These are phyloP conservation scores for Polypterus bichir DNA, from an alignment of 2,113 vertebrate genomes.

Conservation along the genomic window DNA sequence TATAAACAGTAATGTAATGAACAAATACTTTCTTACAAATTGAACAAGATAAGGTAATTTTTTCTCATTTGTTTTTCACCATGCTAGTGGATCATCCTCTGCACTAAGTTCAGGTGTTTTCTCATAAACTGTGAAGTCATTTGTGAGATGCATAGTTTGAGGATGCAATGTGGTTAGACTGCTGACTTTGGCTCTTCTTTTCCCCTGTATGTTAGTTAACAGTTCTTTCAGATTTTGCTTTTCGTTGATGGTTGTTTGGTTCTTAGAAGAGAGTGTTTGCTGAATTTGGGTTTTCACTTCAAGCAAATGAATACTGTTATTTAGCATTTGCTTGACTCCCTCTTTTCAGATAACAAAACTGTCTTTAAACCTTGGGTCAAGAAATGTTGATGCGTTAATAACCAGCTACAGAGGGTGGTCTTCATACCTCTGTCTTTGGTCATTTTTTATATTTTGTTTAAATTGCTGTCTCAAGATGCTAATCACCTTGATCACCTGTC, in stretches of 20 bases:
- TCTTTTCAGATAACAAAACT: constrained; percentile 13
- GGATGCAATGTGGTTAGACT: not conserved
- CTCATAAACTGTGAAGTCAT: constrained; percentile 8
- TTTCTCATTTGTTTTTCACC: constrained; percentile 12
- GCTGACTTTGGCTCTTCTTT: not conserved
- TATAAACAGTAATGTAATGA: constrained; percentile 11
- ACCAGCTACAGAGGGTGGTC: not conserved
- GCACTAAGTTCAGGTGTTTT: constrained; percentile 15
- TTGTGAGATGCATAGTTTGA: constrained; percentile 7
- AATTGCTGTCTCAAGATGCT: not conserved
- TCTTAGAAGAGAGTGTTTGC: too few relatives aligned
- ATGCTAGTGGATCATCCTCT: constrained; percentile 16
- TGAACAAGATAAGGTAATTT: constrained; percentile 11
- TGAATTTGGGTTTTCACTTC: too few relatives aligned
- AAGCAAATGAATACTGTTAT: too few relatives aligned
- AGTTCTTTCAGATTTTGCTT: constrained; percentile 9
- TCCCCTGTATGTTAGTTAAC: constrained; percentile 2
- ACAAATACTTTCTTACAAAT: constrained; percentile 14
- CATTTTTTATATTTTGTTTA: not conserved
- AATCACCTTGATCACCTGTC: not conserved
- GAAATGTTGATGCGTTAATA: not conserved
- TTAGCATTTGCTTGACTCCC: constrained; percentile 13
- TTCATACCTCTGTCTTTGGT: not conserved
- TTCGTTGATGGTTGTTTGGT: not conserved
- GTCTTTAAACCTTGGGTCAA: constrained; percentile 16